phyloP scores from a whole-genome alignment of 2,888 invertebrate species.

The Sepioteuthis lessoniana region DNA sequence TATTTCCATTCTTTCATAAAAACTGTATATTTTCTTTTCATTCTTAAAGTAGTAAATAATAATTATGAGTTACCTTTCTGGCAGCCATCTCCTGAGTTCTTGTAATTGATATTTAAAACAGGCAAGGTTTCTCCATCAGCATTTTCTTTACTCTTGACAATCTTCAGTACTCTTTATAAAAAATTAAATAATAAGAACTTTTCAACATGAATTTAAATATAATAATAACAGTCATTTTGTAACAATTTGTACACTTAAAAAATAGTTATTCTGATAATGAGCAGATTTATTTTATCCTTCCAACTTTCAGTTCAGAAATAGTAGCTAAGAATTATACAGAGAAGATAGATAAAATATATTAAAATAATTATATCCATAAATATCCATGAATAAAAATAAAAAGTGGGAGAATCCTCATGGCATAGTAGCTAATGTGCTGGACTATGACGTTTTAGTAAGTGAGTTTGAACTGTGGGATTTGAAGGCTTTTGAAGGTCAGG shows the following conservation, averaged over 20 bases:
- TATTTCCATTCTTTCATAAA: background rate
- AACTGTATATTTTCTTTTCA: no score
- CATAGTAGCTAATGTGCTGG: no score
- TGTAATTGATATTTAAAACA: constrained; percentile 82
- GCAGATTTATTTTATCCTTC: no score
- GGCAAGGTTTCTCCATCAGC: constrained; percentile 78
- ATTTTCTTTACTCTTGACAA: constrained; percentile 42
- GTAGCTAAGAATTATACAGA: no score
- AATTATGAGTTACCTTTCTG: constrained; percentile 71
- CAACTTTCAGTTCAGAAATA: no score
- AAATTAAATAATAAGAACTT: background rate
- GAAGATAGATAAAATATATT: no score
- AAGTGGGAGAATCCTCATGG: no score
- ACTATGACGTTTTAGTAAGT: no score
- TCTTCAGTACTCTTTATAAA: constrained; percentile 42
- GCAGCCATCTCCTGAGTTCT: constrained; percentile 80
- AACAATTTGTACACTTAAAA: background rate
- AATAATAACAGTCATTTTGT: background rate
- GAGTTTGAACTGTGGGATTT: no score
- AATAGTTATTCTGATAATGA: background rate
- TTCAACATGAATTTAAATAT: background rate
- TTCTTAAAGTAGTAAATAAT: background rate
- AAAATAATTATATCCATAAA: no score
- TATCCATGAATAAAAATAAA: no score
- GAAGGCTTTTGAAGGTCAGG: no score